Evolutionary conservation across 2,888 invertebrate species (phyloP).

Genomic region (Crioceris asparagi): DNA sequence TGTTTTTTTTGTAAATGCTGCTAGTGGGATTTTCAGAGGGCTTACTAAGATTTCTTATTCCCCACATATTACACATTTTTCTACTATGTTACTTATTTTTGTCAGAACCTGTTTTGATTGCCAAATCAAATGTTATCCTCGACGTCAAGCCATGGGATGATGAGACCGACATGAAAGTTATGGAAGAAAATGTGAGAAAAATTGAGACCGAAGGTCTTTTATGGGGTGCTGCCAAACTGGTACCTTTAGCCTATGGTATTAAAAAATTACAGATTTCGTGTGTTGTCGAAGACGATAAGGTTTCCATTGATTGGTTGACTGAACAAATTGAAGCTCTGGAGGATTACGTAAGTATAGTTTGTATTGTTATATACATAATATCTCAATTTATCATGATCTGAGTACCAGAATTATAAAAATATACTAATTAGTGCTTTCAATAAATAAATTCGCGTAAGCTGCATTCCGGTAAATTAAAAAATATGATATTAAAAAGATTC

Average conservation of each 20-base stretch:
- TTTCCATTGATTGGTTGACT: slow-evolving; percentile 76
- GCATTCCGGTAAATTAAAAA: too few relatives aligned
- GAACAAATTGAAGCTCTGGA: slow-evolving; percentile 78
- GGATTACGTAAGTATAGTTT: slow-evolving; percentile 54
- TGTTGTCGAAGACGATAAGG: slow-evolving; percentile 94
- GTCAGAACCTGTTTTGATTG: slow-evolving; percentile 73
- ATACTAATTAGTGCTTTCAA: too few relatives aligned
- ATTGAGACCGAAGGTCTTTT: slow-evolving; percentile 76
- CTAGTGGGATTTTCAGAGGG: too few relatives aligned
- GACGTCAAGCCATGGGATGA: slow-evolving; percentile 93
- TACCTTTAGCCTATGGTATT: slow-evolving; percentile 87
- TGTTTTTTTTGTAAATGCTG: too few relatives aligned
- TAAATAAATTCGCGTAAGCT: too few relatives aligned
- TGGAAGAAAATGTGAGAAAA: slow-evolving; percentile 71
- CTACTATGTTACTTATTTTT: slow-evolving; percentile 17
- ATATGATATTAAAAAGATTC: too few relatives aligned
- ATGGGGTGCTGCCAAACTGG: slow-evolving; percentile 90
- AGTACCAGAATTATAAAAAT: background rate
- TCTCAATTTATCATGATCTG: background rate
- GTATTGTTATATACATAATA: background rate
- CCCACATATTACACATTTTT: too few relatives aligned
- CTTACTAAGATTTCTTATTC: too few relatives aligned
- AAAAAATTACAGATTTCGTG: slow-evolving; percentile 84
- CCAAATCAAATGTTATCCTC: slow-evolving; percentile 88
- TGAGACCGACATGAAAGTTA: slow-evolving; percentile 80